phyloP scores from a whole-genome alignment of 2,888 invertebrate species.

The Conchocele bisecta region DNA sequence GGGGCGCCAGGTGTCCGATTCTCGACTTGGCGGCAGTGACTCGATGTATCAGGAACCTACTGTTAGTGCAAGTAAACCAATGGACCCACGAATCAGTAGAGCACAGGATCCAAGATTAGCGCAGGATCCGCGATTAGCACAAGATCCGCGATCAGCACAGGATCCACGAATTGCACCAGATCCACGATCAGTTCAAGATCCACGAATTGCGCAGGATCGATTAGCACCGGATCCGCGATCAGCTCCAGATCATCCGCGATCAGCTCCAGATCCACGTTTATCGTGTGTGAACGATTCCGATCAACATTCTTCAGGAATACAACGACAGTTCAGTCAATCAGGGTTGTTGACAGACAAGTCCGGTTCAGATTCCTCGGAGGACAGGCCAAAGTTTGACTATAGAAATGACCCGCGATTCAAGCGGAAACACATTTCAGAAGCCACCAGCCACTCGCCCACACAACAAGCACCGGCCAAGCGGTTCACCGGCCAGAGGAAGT shows the following conservation, averaged over 20 bases:
- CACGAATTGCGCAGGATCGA: too few relatives aligned
- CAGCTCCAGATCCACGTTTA: constrained; percentile 35
- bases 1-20: constrained; percentile 31
- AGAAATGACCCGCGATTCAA: constrained; percentile 82
- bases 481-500: constrained; percentile 69
- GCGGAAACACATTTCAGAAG: constrained; percentile 65
- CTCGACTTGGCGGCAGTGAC: constrained; percentile 21
- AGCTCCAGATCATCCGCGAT: too few relatives aligned
- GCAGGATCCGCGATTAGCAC: too few relatives aligned
- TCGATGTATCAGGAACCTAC: constrained; percentile 2
- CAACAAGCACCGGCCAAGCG: constrained; percentile 34
- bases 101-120: too few relatives aligned
- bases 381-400: constrained; percentile 74
- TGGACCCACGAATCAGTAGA: constrained; percentile 52
- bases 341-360: constrained; percentile 40
- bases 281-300: constrained; percentile 23
- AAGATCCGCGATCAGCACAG: too few relatives aligned
- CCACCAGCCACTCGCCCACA: constrained; percentile 38
- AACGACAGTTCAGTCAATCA: constrained; percentile 54
- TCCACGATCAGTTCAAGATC: background rate
- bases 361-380: constrained; percentile 20
- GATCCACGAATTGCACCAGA: constrained; percentile 6
- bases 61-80: constrained; percentile 19
- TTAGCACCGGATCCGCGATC: background rate
- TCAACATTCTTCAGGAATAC: constrained; percentile 25